These are phyloP conservation scores for Dreissena polymorpha DNA, from an alignment of 1,140 invertebrate species.

Conservation along the genomic window DNA sequence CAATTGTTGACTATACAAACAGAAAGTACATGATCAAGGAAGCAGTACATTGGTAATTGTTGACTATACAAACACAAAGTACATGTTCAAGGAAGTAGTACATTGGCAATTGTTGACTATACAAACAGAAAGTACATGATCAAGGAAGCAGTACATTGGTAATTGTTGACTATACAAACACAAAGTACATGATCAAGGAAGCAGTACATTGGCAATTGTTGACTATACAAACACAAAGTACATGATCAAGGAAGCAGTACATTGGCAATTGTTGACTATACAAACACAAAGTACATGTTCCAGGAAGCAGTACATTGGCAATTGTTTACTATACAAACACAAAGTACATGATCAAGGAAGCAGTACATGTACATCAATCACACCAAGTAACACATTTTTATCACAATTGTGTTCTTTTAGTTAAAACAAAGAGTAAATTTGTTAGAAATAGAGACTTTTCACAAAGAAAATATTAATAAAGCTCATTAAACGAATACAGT, in stretches of 20 bases:
- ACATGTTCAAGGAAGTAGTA: no score
- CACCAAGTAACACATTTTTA: not conserved
- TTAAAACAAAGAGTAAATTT: no score
- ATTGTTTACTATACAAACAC: slow-evolving; percentile 53
- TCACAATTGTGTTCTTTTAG: not conserved
- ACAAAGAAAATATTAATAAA: not conserved
- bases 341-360: not conserved
- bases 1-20: slow-evolving; percentile 55
- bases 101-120: slow-evolving; percentile 54
- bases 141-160: no score
- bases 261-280: slow-evolving; percentile 54
- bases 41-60: slow-evolving; percentile 54
- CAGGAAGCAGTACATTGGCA: no score
- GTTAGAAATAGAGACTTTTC: no score
- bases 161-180: slow-evolving; percentile 53
- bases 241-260: no score
- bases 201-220: slow-evolving; percentile 52
- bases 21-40: slow-evolving; percentile 3
- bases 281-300: slow-evolving; percentile 15
- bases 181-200: slow-evolving; percentile 2
- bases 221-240: slow-evolving; percentile 45
- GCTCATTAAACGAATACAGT: not conserved
- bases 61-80: slow-evolving; percentile 45
- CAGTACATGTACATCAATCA: slow-evolving; percentile 7
- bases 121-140: slow-evolving; percentile 25